A percentile compares a stretch with the other conserved stretches of the same genome.
phyloP scores from a whole-genome alignment of 2,797 vertebrate species.

The Oreortyx pictus region DNA sequence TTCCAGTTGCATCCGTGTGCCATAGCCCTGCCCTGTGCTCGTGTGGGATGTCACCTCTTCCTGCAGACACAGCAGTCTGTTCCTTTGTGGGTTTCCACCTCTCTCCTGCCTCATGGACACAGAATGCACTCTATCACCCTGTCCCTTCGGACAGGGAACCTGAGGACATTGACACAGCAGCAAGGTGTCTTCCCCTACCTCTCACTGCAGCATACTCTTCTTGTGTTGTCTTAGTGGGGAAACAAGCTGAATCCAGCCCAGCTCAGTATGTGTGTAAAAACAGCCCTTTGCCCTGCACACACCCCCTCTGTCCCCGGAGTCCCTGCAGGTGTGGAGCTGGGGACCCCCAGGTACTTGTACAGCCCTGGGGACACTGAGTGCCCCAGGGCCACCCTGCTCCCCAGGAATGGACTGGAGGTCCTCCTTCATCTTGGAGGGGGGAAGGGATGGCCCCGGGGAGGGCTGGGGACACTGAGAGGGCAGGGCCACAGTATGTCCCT shows the following conservation, averaged over 20 bases:
- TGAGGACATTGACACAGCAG: not conserved
- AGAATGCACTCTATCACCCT: not conserved
- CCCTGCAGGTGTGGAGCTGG: not conserved
- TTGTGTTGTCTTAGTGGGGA: not conserved
- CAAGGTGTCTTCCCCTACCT: not conserved
- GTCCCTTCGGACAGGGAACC: not conserved
- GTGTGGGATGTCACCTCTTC: not conserved
- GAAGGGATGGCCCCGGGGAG: not conserved
- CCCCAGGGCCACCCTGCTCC: not conserved
- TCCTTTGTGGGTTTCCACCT: not conserved
- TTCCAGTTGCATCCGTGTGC: not conserved
- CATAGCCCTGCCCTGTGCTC: too few relatives aligned
- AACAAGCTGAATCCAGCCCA: not conserved
- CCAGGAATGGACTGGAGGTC: not conserved
- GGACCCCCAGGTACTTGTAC: not conserved
- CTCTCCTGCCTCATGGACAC: not conserved
- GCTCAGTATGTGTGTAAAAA: not conserved
- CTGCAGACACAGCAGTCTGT: rapidly evolving
- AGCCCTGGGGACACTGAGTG: not conserved
- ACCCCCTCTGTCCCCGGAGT: rapidly evolving
- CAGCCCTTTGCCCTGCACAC: slow-evolving; percentile 33
- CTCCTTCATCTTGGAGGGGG: not conserved
- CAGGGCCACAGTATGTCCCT: slow-evolving; percentile 1
- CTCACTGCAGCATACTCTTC: not conserved
- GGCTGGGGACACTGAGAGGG: not conserved